Percentiles rank a stretch among this genome's conserved stretches.
These are phyloP conservation scores for Rhamphomyia laevipes DNA, from an alignment of 2,888 invertebrate species.

Conservation along the genomic window DNA sequence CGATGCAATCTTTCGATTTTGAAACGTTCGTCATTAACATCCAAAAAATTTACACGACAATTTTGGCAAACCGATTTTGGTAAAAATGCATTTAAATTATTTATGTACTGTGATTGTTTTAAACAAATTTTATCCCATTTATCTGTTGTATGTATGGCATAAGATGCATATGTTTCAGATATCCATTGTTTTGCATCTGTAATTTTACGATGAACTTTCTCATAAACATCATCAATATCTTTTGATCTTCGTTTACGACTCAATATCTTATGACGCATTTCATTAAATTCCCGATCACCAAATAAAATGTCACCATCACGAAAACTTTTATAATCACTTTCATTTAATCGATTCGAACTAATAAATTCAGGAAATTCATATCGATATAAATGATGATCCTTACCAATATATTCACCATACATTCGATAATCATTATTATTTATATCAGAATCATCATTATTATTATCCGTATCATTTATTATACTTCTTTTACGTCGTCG, in stretches of 20 bases:
- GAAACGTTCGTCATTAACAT: slow-evolving; percentile 67
- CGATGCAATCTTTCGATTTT: slow-evolving; percentile 65
- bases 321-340: slow-evolving; percentile 26
- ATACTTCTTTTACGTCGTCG: slow-evolving; percentile 37
- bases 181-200: slow-evolving; percentile 75
- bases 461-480: slow-evolving; percentile 14
- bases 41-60: slow-evolving; percentile 65
- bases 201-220: slow-evolving; percentile 45
- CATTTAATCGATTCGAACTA: slow-evolving; percentile 5
- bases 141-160: slow-evolving; percentile 72
- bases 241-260: slow-evolving; percentile 42
- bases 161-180: slow-evolving; percentile 75
- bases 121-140: slow-evolving; percentile 73
- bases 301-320: slow-evolving; percentile 44
- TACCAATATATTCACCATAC: slow-evolving; percentile 29
- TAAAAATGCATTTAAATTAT: slow-evolving; percentile 64
- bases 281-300: slow-evolving; percentile 42
- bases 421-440: slow-evolving; percentile 23
- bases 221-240: slow-evolving; percentile 39
- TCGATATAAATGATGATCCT: slow-evolving; percentile 10
- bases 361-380: not conserved
- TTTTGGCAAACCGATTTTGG: slow-evolving; percentile 60
- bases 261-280: slow-evolving; percentile 39
- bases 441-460: slow-evolving; percentile 13
- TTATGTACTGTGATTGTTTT: slow-evolving; percentile 65